Conservation (phyloP, 2,113 vertebrate genomes). For the Ptilonorhynchus violaceus region DNA sequence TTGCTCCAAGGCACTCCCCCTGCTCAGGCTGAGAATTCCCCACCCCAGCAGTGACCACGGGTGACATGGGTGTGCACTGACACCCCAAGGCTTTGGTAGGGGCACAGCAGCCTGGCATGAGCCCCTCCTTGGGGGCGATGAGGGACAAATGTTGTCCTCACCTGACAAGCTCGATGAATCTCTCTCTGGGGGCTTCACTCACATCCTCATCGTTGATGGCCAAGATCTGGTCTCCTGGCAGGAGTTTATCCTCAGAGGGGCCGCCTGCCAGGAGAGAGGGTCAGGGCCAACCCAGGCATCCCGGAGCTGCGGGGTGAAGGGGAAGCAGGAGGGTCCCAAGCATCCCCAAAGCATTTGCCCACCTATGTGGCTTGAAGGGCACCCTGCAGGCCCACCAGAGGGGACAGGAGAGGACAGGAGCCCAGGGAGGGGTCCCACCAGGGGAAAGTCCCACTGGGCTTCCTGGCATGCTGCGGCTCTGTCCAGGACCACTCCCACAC, state of each 20-base stretch:
- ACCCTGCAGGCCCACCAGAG: background rate
- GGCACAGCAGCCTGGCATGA: background rate
- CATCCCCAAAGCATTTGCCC: background rate
- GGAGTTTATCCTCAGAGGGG: conserved; percentile 93
- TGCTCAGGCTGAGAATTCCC: background rate
- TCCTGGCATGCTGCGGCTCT: background rate
- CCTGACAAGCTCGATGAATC: conserved; percentile 98
- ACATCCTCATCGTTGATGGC: conserved; percentile 93
- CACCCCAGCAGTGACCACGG: background rate
- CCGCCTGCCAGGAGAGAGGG: conserved; percentile 81
- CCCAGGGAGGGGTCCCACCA: background rate
- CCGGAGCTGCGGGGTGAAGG: background rate
- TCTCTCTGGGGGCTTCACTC: conserved; percentile 92
- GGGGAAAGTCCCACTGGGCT: background rate
- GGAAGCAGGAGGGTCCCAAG: background rate
- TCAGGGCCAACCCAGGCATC: background rate
- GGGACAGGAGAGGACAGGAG: background rate
- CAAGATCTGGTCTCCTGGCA: conserved; percentile 95
- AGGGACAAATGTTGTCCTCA: conserved; percentile 56
- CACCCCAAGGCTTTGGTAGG: background rate
- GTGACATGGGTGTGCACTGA: background rate
- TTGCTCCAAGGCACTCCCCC: background rate
- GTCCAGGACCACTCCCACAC: background rate
- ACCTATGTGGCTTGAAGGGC: background rate
- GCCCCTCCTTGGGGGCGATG: background rate